Evolutionary conservation across 2,797 vertebrate genomes (phyloP), one percentile per base, ranked within the genome.

Genomic region (Craterocephalus amniculus): DNA sequence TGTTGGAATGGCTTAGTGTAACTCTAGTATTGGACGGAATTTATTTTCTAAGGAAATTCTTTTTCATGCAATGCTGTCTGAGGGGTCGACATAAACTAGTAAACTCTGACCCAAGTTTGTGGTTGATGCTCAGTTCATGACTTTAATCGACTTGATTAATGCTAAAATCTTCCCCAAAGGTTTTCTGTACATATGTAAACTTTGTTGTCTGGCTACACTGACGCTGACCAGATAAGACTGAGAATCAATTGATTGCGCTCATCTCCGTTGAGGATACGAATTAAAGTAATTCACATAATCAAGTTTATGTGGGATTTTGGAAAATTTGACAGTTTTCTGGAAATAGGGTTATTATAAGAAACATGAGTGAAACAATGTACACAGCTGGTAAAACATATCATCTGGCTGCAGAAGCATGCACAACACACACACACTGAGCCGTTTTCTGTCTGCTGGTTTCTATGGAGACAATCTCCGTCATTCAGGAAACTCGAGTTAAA

Each of bases 401-500:
- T 54, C 13, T 22, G 4, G 72, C 54, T 24, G 24, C 72, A 67
- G 36, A 60, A 26, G 58, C 60, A 29, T 1, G 13, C 34, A 69
- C 54, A 54, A 29, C 14, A 24, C 18, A 56, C 52, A 75, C 52
- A 29, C 58, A 57, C n/a, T 51, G 38, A 38, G 56, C 22, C 35
- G 40, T 20, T 80, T 73, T 79, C 65, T 54, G 57, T 71, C 88
- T 64, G 69, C 68, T 80, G 80, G 92, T 94, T 92, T 84, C 92
- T 83, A 94, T 93, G 89, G 91, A 88, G 64, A 92, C 91, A 62
- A 85, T 76, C 83, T 90, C 91, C 83, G 82, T 90, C 89, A 92
- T 85, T 92, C 83, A 91, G 91, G 87, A 93, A 89, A 89, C 86
- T 79, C 0, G 70, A 69, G 90, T 89, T 94, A 94, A 94, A 95